A percentile compares a stretch with the other conserved stretches of the same genome.
Conservation (phyloP, 2,888 invertebrate species). For the Conops quadrifasciatus region DNA sequence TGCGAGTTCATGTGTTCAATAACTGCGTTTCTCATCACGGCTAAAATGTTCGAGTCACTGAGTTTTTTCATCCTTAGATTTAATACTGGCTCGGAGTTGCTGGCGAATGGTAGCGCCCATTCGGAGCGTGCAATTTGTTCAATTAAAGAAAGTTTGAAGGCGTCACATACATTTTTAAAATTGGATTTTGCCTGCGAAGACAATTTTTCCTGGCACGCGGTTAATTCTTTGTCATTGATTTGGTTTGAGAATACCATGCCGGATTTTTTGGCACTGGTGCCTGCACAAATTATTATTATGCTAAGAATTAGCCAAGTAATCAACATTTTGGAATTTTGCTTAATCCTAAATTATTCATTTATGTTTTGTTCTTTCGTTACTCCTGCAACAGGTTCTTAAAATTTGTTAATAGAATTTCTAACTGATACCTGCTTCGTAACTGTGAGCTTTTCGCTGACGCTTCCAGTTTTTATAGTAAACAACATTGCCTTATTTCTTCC, state of each 20-base stretch:
- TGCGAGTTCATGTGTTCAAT: constrained; percentile 56
- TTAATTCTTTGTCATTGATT: constrained; percentile 46
- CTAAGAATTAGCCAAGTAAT: constrained; percentile 22
- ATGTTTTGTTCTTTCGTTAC: neutral
- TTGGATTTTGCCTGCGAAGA: constrained; percentile 60
- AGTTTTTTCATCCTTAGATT: constrained; percentile 61
- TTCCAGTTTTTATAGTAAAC: constrained; percentile 16
- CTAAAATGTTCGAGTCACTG: constrained; percentile 58
- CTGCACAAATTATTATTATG: constrained; percentile 22
- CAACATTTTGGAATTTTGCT: constrained; percentile 33
- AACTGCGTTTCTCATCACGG: constrained; percentile 57
- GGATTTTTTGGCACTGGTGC: constrained; percentile 3
- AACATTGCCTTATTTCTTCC: neutral
- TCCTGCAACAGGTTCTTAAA: neutral
- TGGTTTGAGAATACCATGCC: neutral
- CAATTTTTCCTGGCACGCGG: constrained; percentile 57
- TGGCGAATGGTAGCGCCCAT: constrained; percentile 32
- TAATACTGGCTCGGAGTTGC: constrained; percentile 61
- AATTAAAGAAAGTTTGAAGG: constrained; percentile 50
- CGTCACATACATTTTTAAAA: constrained; percentile 63
- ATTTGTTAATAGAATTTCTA: neutral
- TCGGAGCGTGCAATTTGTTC: neutral
- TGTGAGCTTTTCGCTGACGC: neutral
- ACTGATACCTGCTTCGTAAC: constrained; percentile 14
- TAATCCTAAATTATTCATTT: neutral